Percentiles rank a stretch among this genome's conserved stretches.
Conservation (phyloP, 2,888 invertebrate genomes). For the Synanthedon tipuliformis region DNA sequence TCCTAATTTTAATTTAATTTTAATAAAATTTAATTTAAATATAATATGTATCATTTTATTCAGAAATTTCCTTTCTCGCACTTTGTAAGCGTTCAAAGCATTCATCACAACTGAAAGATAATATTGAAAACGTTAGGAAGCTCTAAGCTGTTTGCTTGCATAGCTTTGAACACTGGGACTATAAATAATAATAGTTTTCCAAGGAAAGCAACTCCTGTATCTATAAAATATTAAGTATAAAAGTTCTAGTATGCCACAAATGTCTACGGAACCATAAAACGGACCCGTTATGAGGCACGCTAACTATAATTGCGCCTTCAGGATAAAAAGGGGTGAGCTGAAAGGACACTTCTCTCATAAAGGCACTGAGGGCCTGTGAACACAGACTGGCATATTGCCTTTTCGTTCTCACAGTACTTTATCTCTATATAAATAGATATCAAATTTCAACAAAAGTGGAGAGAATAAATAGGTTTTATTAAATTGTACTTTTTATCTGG, state of each 20-base stretch:
- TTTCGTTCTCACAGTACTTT: background rate
- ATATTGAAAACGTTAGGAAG: too few relatives aligned
- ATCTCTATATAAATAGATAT: background rate
- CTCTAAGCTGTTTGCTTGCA: too few relatives aligned
- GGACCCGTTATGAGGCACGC: constrained; percentile 43
- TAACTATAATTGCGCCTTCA: constrained; percentile 61
- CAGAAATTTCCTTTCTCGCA: too few relatives aligned
- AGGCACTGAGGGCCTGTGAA: constrained; percentile 38
- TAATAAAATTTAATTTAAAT: too few relatives aligned
- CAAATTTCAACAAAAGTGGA: background rate
- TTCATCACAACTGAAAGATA: too few relatives aligned
- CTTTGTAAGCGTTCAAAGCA: too few relatives aligned
- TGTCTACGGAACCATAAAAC: constrained; percentile 31
- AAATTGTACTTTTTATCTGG: too few relatives aligned
- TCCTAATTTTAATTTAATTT: too few relatives aligned
- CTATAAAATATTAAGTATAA: constrained; percentile 1
- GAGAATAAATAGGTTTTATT: too few relatives aligned
- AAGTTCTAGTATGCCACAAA: constrained; percentile 1
- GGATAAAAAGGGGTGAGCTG: constrained; percentile 53
- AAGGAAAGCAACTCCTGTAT: background rate
- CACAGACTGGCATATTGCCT: background rate
- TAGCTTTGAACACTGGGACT: too few relatives aligned
- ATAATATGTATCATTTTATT: too few relatives aligned
- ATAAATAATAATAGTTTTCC: too few relatives aligned
- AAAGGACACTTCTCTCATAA: constrained; percentile 51